Conservation (phyloP, 2,888 invertebrate genomes). For the Lepidocyrtoides sp. region DNA sequence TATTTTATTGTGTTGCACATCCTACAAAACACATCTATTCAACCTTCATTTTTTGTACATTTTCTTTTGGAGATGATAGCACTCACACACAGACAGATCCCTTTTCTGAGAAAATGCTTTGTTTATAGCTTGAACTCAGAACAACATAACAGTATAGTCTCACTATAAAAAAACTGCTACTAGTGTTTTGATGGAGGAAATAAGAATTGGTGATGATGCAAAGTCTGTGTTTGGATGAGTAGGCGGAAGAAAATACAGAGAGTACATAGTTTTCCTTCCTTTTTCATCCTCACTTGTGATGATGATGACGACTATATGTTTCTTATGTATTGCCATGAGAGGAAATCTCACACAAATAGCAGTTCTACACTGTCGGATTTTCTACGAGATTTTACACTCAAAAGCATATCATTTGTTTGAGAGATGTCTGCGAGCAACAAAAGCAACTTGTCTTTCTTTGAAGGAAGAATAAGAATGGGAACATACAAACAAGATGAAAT, state of each 20-base stretch:
- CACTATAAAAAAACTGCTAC: constrained; percentile 21
- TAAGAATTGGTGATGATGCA: constrained; percentile 26
- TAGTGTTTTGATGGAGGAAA: constrained; percentile 12
- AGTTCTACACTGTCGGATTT: constrained; percentile 4
- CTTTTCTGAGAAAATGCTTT: constrained; percentile 21
- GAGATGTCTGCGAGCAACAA: constrained; percentile 54
- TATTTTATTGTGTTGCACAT: too few relatives aligned
- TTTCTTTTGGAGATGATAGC: neutral
- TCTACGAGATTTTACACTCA: constrained; percentile 65
- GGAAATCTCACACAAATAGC: constrained; percentile 25
- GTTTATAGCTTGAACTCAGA: neutral
- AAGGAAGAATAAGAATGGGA: neutral
- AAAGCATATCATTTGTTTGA: constrained; percentile 61
- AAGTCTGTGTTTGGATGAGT: constrained; percentile 24
- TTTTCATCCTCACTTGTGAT: constrained; percentile 40
- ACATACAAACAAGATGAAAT: constrained; percentile 17
- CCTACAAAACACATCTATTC: neutral
- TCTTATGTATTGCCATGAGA: neutral
- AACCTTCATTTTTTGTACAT: constrained; percentile 24
- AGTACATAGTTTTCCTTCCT: constrained; percentile 21
- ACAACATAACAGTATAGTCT: neutral
- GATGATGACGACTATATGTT: neutral
- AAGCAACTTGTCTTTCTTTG: constrained; percentile 13
- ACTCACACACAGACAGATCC: constrained; percentile 15
- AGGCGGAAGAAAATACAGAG: neutral